These are phyloP conservation scores for Pongo abelii DNA, from an alignment of 2,113 vertebrate genomes.

Conservation along the genomic window DNA sequence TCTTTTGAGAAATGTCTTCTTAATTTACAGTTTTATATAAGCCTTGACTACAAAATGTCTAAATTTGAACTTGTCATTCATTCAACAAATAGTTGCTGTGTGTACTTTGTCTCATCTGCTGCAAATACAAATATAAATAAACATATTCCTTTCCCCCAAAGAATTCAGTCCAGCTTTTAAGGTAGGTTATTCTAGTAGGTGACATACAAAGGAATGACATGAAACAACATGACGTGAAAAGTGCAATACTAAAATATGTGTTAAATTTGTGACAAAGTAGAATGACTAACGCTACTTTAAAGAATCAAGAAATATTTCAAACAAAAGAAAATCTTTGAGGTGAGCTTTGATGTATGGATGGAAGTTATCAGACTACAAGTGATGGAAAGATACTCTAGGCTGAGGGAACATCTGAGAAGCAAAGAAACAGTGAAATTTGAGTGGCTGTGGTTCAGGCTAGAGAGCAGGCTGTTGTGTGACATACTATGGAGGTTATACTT, in stretches of 20 bases:
- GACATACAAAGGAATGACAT: not conserved
- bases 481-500: not conserved
- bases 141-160: not conserved
- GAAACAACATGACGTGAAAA: not conserved
- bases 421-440: not conserved
- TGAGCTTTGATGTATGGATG: not conserved
- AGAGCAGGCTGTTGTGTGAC: not conserved
- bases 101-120: not conserved
- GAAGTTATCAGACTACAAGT: not conserved
- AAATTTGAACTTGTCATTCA: not conserved
- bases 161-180: not conserved
- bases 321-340: not conserved
- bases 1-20: not conserved
- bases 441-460: not conserved
- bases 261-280: not conserved
- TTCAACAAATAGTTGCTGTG: not conserved
- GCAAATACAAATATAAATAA: not conserved
- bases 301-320: not conserved
- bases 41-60: not conserved
- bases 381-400: not conserved
- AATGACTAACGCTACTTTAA: not conserved
- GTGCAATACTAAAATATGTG: not conserved
- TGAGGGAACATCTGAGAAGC: not conserved
- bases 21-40: not conserved
- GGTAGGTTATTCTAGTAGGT: not conserved